Evolutionary conservation across 2,797 vertebrate genomes (phyloP).

Genomic region (Pangasius mekongensis): DNA sequence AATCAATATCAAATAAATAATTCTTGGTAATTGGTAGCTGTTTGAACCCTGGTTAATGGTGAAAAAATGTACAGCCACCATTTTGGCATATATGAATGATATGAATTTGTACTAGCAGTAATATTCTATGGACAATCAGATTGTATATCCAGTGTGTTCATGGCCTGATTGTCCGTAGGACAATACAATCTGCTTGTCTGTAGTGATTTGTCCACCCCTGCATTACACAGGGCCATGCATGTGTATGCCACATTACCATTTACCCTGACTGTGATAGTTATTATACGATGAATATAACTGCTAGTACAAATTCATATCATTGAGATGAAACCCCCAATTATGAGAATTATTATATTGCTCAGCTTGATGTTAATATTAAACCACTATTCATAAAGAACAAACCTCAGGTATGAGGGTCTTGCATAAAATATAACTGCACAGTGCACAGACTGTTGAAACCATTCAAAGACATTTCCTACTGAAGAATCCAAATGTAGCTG

Average conservation of each 20-base stretch:
- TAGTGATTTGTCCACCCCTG: not conserved
- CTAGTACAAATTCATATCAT: not conserved
- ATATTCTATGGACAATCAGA: no score
- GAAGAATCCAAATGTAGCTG: conserved; percentile 17
- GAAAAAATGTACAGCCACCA: not conserved
- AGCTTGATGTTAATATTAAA: not conserved
- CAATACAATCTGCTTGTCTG: not conserved
- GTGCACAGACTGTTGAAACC: not conserved
- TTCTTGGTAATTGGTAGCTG: not conserved
- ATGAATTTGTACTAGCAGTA: no score
- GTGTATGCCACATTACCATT: not conserved
- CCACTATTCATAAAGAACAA: not conserved
- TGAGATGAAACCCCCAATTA: not conserved
- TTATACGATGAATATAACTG: not conserved
- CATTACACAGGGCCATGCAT: not conserved
- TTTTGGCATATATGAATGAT: no score
- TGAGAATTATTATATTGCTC: not conserved
- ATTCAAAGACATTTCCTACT: not conserved
- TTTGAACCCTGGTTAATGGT: not conserved
- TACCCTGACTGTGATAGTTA: not conserved
- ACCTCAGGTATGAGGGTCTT: not conserved
- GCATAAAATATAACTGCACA: not conserved
- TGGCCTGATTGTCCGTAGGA: no score
- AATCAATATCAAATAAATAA: not conserved
- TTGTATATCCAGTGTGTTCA: no score